Evolutionary conservation across 2,113 vertebrate species (phyloP).

Genomic region (Ursus arctos): DNA sequence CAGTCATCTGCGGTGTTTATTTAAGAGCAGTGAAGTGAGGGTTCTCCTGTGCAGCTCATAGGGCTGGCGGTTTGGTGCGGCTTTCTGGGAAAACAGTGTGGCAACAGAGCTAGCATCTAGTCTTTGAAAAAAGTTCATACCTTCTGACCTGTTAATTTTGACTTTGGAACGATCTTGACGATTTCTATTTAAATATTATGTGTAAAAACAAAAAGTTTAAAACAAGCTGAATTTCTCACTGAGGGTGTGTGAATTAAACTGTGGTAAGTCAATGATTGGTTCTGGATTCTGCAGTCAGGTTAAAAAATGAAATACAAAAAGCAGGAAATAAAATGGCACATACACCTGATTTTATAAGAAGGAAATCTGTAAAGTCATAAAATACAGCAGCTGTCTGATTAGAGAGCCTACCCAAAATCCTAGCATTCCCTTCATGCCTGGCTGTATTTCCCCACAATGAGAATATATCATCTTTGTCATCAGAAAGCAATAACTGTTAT

Average conservation of each 20-base stretch:
- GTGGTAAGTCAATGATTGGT: background rate
- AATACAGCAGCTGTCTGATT: background rate
- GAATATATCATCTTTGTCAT: background rate
- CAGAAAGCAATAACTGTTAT: background rate
- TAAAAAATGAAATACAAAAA: constrained; percentile 40
- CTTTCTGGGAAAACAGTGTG: background rate
- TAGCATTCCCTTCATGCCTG: background rate
- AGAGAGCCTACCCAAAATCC: background rate
- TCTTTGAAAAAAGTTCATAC: background rate
- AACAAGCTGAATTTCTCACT: constrained; percentile 16
- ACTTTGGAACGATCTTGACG: background rate
- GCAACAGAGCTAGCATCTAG: background rate
- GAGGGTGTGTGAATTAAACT: background rate
- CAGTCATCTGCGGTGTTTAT: background rate
- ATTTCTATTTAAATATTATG: constrained; percentile 6
- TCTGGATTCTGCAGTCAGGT: constrained; percentile 37
- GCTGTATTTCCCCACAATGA: background rate
- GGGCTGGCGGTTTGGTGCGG: too few relatives aligned
- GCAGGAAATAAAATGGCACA: background rate
- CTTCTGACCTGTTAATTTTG: constrained; percentile 30
- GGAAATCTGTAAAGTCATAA: background rate
- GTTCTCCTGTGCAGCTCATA: background rate
- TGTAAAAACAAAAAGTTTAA: background rate
- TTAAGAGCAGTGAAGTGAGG: background rate
- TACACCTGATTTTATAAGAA: background rate